Evolutionary conservation across 2,888 invertebrate species (phyloP).

Genomic region (Hemistola chrysoprasaria): DNA sequence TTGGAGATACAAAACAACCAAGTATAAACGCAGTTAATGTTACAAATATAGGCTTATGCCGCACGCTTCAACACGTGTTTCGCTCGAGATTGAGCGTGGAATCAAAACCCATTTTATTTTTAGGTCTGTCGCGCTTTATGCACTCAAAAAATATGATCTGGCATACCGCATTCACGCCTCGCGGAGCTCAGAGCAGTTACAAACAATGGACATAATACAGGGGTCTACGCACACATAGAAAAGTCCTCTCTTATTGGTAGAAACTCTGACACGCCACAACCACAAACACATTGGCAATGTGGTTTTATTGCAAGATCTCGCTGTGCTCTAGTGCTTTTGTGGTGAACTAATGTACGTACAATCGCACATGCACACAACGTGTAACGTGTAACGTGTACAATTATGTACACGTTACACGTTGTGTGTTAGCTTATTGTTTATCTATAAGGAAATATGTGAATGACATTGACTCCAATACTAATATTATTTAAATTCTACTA

Average conservation of each 20-base stretch:
- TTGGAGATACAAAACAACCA: too few relatives aligned
- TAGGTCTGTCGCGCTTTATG: conserved; percentile 36
- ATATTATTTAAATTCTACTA: too few relatives aligned
- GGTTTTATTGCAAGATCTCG: conserved; percentile 59
- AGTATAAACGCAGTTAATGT: background rate
- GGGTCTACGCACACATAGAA: conserved; percentile 38
- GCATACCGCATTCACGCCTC: conserved; percentile 39
- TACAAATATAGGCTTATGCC: conserved; percentile 15
- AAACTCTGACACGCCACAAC: conserved; percentile 49
- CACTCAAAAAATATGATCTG: conserved; percentile 42
- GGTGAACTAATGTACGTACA: conserved; percentile 46
- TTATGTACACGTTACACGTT: too few relatives aligned
- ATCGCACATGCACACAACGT: conserved; percentile 38
- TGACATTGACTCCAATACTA: too few relatives aligned
- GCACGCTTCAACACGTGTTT: conserved; percentile 28
- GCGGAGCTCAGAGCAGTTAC: conserved; percentile 32
- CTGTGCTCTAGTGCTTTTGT: conserved; percentile 60
- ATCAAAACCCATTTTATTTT: conserved; percentile 38
- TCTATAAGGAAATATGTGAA: too few relatives aligned
- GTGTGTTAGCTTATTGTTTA: conserved; percentile 3
- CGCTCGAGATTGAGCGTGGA: conserved; percentile 33
- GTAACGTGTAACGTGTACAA: too few relatives aligned
- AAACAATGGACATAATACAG: conserved; percentile 47
- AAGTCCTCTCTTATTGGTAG: conserved; percentile 41
- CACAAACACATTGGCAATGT: conserved; percentile 49